Evolutionary conservation across 2,888 invertebrate genomes (phyloP).

Genomic region (Sarcophaga subvicina): DNA sequence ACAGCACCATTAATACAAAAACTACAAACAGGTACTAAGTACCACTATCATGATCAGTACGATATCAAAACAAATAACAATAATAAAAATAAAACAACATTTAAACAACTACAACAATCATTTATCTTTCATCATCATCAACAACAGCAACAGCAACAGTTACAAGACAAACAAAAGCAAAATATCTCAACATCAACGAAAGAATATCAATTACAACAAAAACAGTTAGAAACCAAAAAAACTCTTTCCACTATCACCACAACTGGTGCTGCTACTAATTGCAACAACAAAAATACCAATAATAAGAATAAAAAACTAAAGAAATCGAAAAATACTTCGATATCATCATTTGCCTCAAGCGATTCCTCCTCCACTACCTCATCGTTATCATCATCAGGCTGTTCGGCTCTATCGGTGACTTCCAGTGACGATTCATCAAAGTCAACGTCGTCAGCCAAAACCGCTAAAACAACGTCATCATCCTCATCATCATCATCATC

Average conservation of each 20-base stretch:
- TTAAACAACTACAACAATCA: conserved; percentile 59
- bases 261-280: background rate
- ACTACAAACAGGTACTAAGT: conserved; percentile 68
- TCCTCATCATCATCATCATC: conserved; percentile 36
- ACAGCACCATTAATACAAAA: conserved; percentile 70
- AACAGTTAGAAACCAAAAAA: conserved; percentile 62
- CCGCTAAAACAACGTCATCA: conserved; percentile 30
- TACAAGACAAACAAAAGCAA: conserved; percentile 47
- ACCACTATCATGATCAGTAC: conserved; percentile 66
- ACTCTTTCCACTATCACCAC: conserved; percentile 1
- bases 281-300: conserved; percentile 3
- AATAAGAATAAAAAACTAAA: conserved; percentile 36
- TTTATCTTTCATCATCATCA: conserved; percentile 61
- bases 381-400: conserved; percentile 47
- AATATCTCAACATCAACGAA: conserved; percentile 29
- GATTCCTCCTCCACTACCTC: conserved; percentile 56
- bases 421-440: conserved; percentile 39
- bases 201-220: conserved; percentile 66
- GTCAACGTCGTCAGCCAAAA: conserved; percentile 46
- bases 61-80: conserved; percentile 38
- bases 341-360: conserved; percentile 47
- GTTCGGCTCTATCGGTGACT: conserved; percentile 45
- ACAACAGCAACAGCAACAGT: conserved; percentile 65
- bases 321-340: conserved; percentile 55
- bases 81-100: conserved; percentile 41